Conservation (phyloP, 2,113 vertebrate species). For the Gallinago undulata region DNA sequence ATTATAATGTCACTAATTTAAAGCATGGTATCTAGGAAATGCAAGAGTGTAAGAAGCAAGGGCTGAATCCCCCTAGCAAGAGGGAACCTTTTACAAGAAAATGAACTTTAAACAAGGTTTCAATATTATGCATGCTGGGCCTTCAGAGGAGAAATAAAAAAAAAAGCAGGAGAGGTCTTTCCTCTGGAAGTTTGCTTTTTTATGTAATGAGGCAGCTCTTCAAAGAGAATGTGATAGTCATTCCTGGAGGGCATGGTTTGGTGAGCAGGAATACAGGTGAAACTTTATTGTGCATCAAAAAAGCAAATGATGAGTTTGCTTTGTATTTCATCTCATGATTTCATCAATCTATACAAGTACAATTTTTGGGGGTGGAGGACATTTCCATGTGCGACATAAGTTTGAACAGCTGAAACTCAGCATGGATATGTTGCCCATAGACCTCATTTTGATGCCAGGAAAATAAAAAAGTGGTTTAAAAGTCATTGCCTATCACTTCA, state of each 20-base stretch:
- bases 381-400: constrained; percentile 7
- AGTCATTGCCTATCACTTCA: background rate
- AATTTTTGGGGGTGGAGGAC: background rate
- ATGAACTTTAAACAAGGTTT: constrained; percentile 19
- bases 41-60: background rate
- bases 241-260: constrained; percentile 62
- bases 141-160: constrained; percentile 46
- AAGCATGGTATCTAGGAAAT: background rate
- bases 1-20: background rate
- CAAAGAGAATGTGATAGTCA: constrained; percentile 59
- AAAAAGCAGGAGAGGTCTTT: constrained; percentile 16
- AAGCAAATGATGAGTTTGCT: constrained; percentile 34
- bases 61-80: background rate
- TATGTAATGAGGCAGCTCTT: constrained; percentile 58
- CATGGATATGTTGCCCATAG: constrained; percentile 35
- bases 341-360: background rate
- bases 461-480: constrained; percentile 29
- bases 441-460: constrained; percentile 27
- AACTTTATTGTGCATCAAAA: constrained; percentile 36
- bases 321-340: constrained; percentile 32
- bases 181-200: constrained; percentile 46
- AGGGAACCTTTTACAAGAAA: constrained; percentile 29
- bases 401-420: constrained; percentile 59
- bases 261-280: constrained; percentile 48
- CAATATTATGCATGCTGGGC: constrained; percentile 1